phyloP scores from a whole-genome alignment of 2,888 invertebrate genomes.

The Scaptomyza reducta region DNA sequence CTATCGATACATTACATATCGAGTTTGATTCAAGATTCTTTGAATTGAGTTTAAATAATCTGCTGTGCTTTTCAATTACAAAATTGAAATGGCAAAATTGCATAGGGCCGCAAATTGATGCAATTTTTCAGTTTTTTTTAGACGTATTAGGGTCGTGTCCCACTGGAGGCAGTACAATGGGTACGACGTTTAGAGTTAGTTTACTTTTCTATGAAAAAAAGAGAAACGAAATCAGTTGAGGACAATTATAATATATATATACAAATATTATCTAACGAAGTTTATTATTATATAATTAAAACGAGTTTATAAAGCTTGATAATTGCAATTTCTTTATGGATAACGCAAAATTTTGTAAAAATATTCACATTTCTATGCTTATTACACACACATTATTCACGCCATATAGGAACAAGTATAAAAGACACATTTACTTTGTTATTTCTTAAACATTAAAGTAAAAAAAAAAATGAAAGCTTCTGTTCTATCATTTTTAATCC shows the following conservation, averaged over 20 bases:
- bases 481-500: background rate
- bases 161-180: conserved; percentile 8
- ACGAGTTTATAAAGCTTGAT: background rate
- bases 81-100: conserved; percentile 37
- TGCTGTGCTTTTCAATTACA: conserved; percentile 42
- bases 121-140: conserved; percentile 25
- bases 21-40: too few relatives aligned
- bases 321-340: background rate
- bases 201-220: too few relatives aligned
- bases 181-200: conserved; percentile 5
- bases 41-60: too few relatives aligned
- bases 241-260: background rate
- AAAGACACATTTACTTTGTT: background rate
- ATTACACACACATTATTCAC: background rate
- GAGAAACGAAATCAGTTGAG: background rate
- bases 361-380: background rate
- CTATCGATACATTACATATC: background rate
- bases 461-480: background rate
- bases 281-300: background rate
- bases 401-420: background rate
- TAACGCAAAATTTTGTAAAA: background rate
- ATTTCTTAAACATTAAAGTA: background rate
- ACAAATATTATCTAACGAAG: background rate
- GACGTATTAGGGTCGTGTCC: conserved; percentile 5
- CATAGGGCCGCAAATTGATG: conserved; percentile 39